Conservation (phyloP, 2,113 vertebrate species). For the Axis porcinus region DNA sequence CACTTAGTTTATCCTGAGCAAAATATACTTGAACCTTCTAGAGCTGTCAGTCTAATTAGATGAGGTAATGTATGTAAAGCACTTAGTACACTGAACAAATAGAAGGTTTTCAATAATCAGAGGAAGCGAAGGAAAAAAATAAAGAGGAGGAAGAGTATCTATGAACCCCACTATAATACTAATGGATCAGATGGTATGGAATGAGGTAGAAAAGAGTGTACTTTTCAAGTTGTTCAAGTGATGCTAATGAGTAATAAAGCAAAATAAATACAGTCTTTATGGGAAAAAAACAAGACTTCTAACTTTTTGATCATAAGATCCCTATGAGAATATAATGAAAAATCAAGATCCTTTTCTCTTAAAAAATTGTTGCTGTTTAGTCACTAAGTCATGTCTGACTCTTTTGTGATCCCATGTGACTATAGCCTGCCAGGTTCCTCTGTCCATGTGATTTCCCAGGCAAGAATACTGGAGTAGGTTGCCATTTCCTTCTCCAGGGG, state of each 20-base stretch:
- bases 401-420: background rate
- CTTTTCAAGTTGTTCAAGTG: background rate
- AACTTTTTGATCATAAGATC: background rate
- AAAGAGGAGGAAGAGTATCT: background rate
- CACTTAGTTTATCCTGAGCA: background rate
- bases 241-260: background rate
- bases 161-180: background rate
- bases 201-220: background rate
- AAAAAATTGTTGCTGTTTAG: background rate
- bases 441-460: background rate
- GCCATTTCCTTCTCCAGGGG: background rate
- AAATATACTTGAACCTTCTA: background rate
- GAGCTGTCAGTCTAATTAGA: background rate
- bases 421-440: background rate
- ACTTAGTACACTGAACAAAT: background rate
- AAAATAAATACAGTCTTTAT: background rate
- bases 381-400: rapidly evolving
- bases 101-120: background rate
- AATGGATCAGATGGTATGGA: background rate
- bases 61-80: background rate
- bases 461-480: background rate
- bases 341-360: background rate
- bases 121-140: background rate
- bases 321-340: background rate
- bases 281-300: background rate